Conservation (phyloP, 2,797 vertebrate species). For the Scarus forsteni region DNA sequence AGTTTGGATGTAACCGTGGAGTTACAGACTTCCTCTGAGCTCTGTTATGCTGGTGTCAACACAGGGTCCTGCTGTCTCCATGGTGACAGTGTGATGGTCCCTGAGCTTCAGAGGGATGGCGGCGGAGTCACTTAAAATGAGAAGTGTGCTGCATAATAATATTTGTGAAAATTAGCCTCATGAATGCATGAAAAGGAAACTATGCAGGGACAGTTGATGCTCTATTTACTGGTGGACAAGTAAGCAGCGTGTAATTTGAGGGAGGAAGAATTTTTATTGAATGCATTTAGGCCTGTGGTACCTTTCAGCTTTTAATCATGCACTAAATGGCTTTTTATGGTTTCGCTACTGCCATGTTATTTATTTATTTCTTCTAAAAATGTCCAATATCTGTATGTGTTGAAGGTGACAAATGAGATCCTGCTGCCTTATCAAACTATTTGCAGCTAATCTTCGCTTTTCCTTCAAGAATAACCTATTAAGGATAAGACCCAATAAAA, state of each 20-base stretch:
- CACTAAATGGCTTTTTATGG: background rate
- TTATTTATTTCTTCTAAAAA: background rate
- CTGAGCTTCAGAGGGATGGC: constrained; percentile 55
- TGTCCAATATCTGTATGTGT: background rate
- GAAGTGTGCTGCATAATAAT: constrained; percentile 75
- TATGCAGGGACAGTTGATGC: constrained; percentile 21
- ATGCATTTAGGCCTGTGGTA: background rate
- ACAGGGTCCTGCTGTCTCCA: constrained; percentile 74
- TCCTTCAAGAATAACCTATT: background rate
- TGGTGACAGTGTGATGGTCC: constrained; percentile 76
- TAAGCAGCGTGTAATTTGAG: constrained; percentile 21
- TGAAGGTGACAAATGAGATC: background rate
- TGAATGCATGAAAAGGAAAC: constrained; percentile 66
- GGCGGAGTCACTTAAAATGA: constrained; percentile 66
- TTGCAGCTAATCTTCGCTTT: background rate
- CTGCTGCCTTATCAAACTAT: background rate
- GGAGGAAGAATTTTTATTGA: constrained; percentile 19
- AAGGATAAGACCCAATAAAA: too few relatives aligned
- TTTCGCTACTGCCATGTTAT: background rate
- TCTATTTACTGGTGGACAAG: constrained; percentile 23
- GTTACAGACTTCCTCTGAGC: constrained; percentile 63
- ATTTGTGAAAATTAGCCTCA: constrained; percentile 76
- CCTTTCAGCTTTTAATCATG: background rate
- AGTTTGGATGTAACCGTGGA: constrained; percentile 72
- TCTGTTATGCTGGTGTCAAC: constrained; percentile 60